Base-by-base conservation (phyloP, 2,888 invertebrate species). In the Chrysina gloriosa region DNA sequence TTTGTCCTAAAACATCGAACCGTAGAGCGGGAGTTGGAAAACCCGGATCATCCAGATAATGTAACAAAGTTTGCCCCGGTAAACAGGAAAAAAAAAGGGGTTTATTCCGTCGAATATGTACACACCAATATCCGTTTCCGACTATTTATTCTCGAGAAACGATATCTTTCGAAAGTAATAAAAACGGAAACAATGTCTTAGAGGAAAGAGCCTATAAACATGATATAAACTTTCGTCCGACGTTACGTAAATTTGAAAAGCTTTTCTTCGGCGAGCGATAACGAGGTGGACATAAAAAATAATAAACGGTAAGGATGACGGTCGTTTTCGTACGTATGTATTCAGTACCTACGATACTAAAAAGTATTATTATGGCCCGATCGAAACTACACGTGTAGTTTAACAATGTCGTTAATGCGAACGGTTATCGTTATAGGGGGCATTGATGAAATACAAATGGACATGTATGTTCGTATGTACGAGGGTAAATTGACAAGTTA, bases 401-500 rank as follows among this genome's bases (percentile, higher is more conserved):
- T 61, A 66, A 67, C 63, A 67, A 67, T 65, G 58, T 67, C 71
- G 67, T 71, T 71, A 71, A 70, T 67, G 45, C 25, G 42, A 71
- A 71, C 67, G 70, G 64, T 65, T 31, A 64, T 64, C 23, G 69
- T 69, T 71, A 69, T 65, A 58, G 69, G 47, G 47, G 36, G 65
- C 69, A 70, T 70, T 72, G 71, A 70, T 67, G 65, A 66, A 69
- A 69, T 66, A 69, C 31, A 66, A 66, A 66, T 54, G 61, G 14
- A 27, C 16, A n/a, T n/a, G n/a, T n/a, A n/a, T n/a, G n/a, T n/a
- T n/a, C n/a, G n/a, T n/a, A n/a, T n/a, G n/a, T n/a, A n/a, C n/a
- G n/a, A n/a, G n/a, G n/a, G n/a, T n/a, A n/a, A n/a, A n/a, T n/a
- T n/a, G n/a, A n/a, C n/a, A n/a, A n/a, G n/a, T n/a, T n/a, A n/a